Base-by-base conservation (phyloP, 2,888 invertebrate species). In the Agrenia bidenticulata region DNA sequence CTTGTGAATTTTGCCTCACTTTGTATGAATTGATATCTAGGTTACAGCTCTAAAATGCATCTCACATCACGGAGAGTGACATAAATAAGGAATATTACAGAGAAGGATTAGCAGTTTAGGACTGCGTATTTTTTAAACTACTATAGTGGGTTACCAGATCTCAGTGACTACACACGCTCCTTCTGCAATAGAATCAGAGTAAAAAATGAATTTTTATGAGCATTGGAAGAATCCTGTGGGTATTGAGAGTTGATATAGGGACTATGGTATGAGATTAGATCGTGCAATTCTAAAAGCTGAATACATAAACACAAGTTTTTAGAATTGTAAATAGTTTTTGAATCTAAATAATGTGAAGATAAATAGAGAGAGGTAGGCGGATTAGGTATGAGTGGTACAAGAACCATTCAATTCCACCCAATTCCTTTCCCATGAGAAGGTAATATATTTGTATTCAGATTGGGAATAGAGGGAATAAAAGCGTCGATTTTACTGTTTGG, bases 401-500 rank as follows among this genome's bases (percentile, higher is more conserved):
- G 5, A 51, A 23, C 4, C 51, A 51, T 51, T 51, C 51, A 51
- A 19, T 51, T 51, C 19, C 51, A 24, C 5, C 19, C 23, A 19
- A 51, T 51, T 51, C n/a, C n/a, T n/a, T 51, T 51, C n/a, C n/a
- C 45, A 45, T 45, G n/a, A 32, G 11, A 45, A 9, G 9, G 23
- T 13, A 23, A 24, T 24, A 15, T 9, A 4, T 51, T 51, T 24
- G 15, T 51, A 24, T 49, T 49, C 49, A 51, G 21, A 51, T 51
- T 11, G 51, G 24, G 24, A 17, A 45, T 17, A 15, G 19, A 45
- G 11, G 23, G 51, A 24, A 21, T 15, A 17, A 45, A 58, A 58
- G 45, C 58, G 58, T 49, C 26, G 45, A 13, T 45, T 58, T 58
- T 23, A 24, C 9, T 58, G 49, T 26, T 54, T 59, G 66, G 41